These are phyloP conservation scores for Eurystomus glaucurus DNA, from an alignment of 2,797 vertebrate species.

Conservation along the genomic window DNA sequence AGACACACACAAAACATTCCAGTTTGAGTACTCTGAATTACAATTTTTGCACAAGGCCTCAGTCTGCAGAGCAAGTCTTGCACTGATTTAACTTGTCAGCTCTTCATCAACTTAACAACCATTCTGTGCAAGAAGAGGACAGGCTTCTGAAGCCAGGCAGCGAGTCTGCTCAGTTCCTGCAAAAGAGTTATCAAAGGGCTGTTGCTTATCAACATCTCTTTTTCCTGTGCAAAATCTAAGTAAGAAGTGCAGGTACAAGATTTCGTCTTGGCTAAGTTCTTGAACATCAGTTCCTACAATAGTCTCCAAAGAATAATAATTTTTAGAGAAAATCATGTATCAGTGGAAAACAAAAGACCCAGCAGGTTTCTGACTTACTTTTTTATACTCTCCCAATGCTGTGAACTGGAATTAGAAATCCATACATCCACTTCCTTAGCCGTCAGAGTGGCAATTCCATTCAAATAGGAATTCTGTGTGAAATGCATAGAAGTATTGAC, in stretches of 20 bases:
- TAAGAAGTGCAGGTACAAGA: background rate
- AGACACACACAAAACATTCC: background rate
- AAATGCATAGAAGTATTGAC: background rate
- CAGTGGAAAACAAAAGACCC: background rate
- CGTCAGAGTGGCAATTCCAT: slow-evolving; percentile 59
- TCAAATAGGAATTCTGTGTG: slow-evolving; percentile 63
- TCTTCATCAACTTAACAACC: background rate
- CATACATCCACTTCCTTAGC: slow-evolving; percentile 58
- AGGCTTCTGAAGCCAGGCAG: background rate
- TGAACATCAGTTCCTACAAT: background rate
- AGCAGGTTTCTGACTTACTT: slow-evolving; percentile 24
- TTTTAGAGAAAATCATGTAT: background rate
- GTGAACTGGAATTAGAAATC: slow-evolving; percentile 43
- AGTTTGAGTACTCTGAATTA: background rate
- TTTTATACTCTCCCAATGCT: background rate
- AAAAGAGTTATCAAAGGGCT: background rate
- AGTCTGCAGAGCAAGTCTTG: background rate
- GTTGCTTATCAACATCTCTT: background rate
- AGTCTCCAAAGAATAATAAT: background rate
- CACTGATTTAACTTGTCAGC: background rate
- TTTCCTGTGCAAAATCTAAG: background rate
- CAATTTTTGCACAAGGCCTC: background rate
- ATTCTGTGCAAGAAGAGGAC: background rate
- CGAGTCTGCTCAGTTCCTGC: background rate
- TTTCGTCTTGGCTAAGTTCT: background rate